Conservation (phyloP, 2,113 vertebrate species). For the Pluvianellus socialis region DNA sequence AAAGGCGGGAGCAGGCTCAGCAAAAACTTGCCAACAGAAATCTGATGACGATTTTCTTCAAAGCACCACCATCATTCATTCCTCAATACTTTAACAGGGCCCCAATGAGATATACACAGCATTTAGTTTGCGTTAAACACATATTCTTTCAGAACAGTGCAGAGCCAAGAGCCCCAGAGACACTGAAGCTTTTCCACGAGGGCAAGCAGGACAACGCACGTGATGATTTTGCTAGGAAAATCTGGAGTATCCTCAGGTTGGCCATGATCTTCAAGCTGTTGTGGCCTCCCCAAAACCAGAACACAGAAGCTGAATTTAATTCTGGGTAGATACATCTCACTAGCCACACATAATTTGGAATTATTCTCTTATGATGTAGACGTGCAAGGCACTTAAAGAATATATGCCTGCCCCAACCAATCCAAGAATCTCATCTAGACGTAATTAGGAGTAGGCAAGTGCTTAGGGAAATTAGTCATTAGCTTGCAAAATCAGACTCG, state of each 20-base stretch:
- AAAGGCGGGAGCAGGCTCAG: not conserved
- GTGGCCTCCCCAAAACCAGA: not conserved
- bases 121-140: not conserved
- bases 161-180: not conserved
- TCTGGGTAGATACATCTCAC: not conserved
- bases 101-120: not conserved
- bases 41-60: not conserved
- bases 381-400: not conserved
- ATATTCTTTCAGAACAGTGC: not conserved
- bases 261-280: not conserved
- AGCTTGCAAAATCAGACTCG: constrained; percentile 43
- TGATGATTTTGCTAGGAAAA: not conserved
- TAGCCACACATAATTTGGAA: not conserved
- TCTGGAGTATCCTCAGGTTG: not conserved
- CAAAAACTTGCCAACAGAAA: not conserved
- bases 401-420: constrained; percentile 15
- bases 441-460: constrained; percentile 44
- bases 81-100: not conserved
- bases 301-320: not conserved
- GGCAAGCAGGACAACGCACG: not conserved
- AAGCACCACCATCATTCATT: not conserved
- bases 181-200: not conserved
- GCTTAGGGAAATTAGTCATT: constrained; percentile 59
- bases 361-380: not conserved
- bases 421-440: constrained; percentile 52